Percentiles rank a stretch among this genome's conserved stretches.
Conservation (phyloP, 2,797 vertebrate species). For the Anabacerthia variegaticeps region DNA sequence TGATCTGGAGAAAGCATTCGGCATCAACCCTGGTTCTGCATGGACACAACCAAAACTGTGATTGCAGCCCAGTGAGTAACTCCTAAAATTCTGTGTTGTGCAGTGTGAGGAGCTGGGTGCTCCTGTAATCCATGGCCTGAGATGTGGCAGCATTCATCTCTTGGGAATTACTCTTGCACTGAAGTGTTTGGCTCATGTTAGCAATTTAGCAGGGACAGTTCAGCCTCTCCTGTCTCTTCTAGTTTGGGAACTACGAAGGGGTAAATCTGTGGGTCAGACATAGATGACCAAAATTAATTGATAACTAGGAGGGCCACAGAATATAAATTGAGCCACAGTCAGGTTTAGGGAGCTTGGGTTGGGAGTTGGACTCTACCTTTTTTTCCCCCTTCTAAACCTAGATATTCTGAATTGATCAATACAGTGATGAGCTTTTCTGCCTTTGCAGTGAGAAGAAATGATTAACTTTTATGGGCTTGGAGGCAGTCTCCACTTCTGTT, state of each 20-base stretch:
- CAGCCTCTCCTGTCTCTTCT: background rate
- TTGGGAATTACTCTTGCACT: background rate
- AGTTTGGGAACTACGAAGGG: background rate
- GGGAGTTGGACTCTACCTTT: fast-evolving
- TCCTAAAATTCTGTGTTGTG: fast-evolving
- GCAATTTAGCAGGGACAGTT: background rate
- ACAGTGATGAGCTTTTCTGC: background rate
- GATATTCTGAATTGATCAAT: background rate
- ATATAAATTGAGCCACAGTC: background rate
- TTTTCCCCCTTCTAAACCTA: background rate
- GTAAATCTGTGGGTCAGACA: background rate
- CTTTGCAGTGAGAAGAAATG: background rate
- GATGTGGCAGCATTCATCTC: background rate
- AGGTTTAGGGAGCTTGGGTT: fast-evolving
- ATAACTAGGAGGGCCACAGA: background rate
- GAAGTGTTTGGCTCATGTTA: background rate
- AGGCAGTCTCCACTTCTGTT: background rate
- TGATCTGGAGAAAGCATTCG: slow-evolving; percentile 98
- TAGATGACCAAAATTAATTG: background rate
- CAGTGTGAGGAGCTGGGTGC: background rate
- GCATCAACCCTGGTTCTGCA: slow-evolving; percentile 92
- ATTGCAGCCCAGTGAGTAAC: slow-evolving; percentile 93
- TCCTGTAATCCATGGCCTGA: background rate
- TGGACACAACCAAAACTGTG: slow-evolving; percentile 97
- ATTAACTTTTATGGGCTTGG: background rate